These are phyloP conservation scores for Suillia variegata DNA, from an alignment of 2,888 invertebrate genomes.

Conservation along the genomic window DNA sequence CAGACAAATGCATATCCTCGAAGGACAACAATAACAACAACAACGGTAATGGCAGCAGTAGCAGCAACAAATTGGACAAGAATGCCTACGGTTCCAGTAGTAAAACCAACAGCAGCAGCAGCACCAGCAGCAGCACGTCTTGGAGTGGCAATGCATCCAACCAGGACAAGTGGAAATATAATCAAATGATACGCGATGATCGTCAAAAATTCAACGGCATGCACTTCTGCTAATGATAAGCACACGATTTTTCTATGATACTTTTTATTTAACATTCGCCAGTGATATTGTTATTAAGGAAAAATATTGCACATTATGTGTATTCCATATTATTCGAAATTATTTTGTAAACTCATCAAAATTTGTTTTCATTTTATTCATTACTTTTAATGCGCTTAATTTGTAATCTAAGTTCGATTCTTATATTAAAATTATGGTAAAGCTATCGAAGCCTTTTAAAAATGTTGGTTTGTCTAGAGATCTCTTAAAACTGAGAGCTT, in stretches of 20 bases:
- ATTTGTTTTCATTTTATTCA: no score
- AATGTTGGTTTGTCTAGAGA: no score
- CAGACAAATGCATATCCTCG: slow-evolving; percentile 46
- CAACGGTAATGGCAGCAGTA: slow-evolving; percentile 16
- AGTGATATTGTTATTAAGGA: no score
- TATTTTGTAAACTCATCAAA: no score
- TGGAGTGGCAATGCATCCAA: slow-evolving; percentile 44
- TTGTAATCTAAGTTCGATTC: no score
- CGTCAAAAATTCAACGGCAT: slow-evolving; percentile 56
- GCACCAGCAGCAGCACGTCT: slow-evolving; percentile 23
- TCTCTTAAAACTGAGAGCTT: no score
- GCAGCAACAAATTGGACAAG: slow-evolving; percentile 20
- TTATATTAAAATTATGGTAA: no score
- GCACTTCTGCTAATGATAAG: slow-evolving; percentile 58
- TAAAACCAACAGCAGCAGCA: slow-evolving; percentile 20
- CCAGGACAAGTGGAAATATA: slow-evolving; percentile 58
- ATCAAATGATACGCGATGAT: slow-evolving; percentile 55
- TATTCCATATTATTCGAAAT: no score
- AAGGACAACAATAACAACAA: slow-evolving; percentile 33
- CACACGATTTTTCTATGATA: background rate
- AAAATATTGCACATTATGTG: no score
- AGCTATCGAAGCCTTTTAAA: no score
- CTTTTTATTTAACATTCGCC: no score
- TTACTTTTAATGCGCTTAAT: no score
- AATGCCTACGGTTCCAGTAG: slow-evolving; percentile 21